Base-by-base conservation (phyloP, 2,888 invertebrate species). In the Apocheima hispidaria region DNA sequence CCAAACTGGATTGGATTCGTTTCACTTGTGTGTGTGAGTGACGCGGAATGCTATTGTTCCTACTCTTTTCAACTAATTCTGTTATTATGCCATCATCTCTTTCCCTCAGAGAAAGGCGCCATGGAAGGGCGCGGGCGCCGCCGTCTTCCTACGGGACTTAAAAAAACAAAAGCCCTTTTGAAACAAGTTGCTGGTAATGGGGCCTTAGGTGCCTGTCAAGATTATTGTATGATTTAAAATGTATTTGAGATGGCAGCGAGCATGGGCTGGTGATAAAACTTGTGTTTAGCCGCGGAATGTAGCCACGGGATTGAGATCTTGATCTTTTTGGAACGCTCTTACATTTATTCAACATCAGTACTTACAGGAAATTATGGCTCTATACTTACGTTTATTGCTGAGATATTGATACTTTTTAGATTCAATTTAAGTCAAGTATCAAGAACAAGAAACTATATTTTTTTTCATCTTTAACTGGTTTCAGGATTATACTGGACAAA, bases 101-200 rank as follows among this genome's bases (percentile, higher is more conserved):
- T 70, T 88, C 77, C 53, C 74, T 69, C 82, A 76, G 84, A 89
- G 90, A 91, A 91, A 91, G 90, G 91, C 91, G 91, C 92, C 91
- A 90, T 84, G 84, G 74, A 79, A 78, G 76, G 48, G 87, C 89
- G 89, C 90, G 84, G 83, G 88, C 90, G 90, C 90, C 87, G 88
- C 82, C 82, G 82, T 80, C 84, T 89, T 90, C 90, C 90, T 90
- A 79, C 86, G 88, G 89, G 88, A 89, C 81, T 81, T 77, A 79
- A 87, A 88, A 88, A 90, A 90, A 90, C 83, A 88, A 90, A 89
- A 88, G 85, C 82, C 78, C 83, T 85, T 85, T 86, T 83, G 86
- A 89, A 90, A 91, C 90, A 87, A 89, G 88, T 88, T 86, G 82
- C 84, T 78, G 79, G 86, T 86, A 85, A 84, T 85, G 77, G 83